phyloP scores from a whole-genome alignment of 2,888 invertebrate species.

The Gastracanthus pulcherrimus region DNA sequence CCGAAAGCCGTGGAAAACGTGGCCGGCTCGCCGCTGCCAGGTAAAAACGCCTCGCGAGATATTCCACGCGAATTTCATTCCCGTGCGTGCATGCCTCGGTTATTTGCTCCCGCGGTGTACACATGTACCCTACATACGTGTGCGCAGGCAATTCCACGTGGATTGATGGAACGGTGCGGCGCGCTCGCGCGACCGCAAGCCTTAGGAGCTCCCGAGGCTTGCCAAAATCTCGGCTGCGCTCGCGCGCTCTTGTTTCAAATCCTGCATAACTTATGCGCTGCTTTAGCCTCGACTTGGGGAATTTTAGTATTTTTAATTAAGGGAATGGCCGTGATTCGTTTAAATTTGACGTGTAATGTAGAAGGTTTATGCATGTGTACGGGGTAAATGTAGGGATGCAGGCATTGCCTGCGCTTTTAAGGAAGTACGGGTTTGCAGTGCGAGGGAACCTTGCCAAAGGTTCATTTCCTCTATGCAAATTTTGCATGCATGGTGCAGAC shows the following conservation, averaged over 20 bases:
- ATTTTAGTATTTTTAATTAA: not conserved
- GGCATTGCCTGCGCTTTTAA: not conserved
- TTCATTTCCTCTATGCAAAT: slow-evolving; percentile 25
- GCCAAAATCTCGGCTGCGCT: slow-evolving; percentile 6
- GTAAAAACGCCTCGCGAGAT: slow-evolving; percentile 10
- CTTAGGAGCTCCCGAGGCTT: slow-evolving; percentile 10
- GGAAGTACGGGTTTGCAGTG: not conserved
- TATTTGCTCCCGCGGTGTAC: not conserved
- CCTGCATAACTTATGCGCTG: not conserved
- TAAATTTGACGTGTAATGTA: not conserved
- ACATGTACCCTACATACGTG: not conserved
- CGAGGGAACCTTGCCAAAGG: slow-evolving; percentile 26
- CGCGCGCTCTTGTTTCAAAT: not conserved
- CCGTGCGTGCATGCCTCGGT: not conserved
- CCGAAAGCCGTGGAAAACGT: not conserved
- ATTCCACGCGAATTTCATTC: not conserved
- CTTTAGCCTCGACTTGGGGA: not conserved
- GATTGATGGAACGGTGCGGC: not conserved
- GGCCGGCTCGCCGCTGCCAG: not conserved
- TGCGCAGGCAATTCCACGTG: not conserved
- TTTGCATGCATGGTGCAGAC: slow-evolving; percentile 6
- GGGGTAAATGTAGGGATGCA: not conserved
- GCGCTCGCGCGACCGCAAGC: not conserved
- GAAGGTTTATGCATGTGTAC: not conserved
- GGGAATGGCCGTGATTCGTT: too few relatives aligned